Evolutionary conservation across 2,797 vertebrate genomes (phyloP).

Genomic region (Ciconia nigra): DNA sequence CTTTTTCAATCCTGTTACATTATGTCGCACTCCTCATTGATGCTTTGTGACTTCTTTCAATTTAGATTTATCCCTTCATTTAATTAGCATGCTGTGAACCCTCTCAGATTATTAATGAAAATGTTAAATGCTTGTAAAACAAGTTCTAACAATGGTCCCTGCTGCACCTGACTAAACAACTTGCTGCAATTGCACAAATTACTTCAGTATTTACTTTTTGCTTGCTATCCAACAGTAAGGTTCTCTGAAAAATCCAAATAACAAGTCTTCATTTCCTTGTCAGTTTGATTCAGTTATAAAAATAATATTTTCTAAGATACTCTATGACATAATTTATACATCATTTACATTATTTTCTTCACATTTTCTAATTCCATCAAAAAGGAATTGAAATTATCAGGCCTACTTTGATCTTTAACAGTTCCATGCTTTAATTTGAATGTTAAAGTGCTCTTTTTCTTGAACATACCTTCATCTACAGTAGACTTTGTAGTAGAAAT

Average conservation of each 20-base stretch:
- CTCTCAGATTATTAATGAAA: constrained; percentile 2
- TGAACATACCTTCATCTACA: not conserved
- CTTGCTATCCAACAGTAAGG: not conserved
- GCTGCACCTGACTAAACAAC: not conserved
- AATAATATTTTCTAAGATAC: not conserved
- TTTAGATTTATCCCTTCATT: not conserved
- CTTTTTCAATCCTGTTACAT: not conserved
- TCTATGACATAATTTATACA: not conserved
- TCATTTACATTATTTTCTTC: not conserved
- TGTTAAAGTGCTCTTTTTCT: not conserved
- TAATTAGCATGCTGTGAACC: not conserved
- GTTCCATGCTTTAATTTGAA: not conserved
- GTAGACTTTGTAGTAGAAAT: not conserved
- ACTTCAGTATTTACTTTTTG: not conserved
- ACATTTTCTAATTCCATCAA: not conserved
- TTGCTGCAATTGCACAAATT: not conserved
- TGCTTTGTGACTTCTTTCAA: not conserved
- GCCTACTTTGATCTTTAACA: not conserved
- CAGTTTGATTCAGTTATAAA: not conserved
- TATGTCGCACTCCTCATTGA: not conserved
- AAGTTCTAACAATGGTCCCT: not conserved
- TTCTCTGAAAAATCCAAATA: not conserved
- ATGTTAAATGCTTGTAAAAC: not conserved
- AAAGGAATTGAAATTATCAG: not conserved
- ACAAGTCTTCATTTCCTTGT: not conserved